phyloP scores from a whole-genome alignment of 2,797 vertebrate species.

The Poeciliopsis turneri region DNA sequence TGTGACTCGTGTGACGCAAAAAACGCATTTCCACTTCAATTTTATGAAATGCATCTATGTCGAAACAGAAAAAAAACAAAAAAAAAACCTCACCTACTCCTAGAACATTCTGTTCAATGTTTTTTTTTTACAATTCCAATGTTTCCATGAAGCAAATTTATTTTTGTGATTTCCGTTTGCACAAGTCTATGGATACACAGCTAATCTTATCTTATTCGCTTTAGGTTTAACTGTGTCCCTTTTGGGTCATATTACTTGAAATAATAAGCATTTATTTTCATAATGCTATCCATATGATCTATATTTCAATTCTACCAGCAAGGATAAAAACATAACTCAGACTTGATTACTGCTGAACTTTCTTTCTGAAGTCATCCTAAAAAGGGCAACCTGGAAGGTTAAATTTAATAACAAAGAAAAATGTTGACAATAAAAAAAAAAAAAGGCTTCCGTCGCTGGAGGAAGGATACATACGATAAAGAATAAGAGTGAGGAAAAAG shows the following conservation, averaged over 20 bases:
- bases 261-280: background rate
- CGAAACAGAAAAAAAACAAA: no score
- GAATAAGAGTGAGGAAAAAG: background rate
- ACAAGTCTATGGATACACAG: no score
- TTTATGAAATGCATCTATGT: no score
- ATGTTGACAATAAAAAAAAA: background rate
- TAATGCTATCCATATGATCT: background rate
- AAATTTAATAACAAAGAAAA: conserved; percentile 1
- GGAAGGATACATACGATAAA: background rate
- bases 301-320: background rate
- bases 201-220: background rate
- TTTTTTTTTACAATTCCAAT: no score
- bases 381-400: background rate
- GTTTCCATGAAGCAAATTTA: no score
- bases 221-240: background rate
- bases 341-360: background rate
- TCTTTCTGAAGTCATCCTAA: background rate
- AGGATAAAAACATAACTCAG: background rate
- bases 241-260: background rate
- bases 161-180: no score
- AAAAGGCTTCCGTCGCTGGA: background rate
- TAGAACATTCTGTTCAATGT: no score
- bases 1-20: no score
- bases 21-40: no score
- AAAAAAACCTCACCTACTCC: no score